A percentile compares a stretch with the other conserved stretches of the same genome.
phyloP scores from a whole-genome alignment of 2,797 vertebrate genomes.

The Thalassophryne amazonica region DNA sequence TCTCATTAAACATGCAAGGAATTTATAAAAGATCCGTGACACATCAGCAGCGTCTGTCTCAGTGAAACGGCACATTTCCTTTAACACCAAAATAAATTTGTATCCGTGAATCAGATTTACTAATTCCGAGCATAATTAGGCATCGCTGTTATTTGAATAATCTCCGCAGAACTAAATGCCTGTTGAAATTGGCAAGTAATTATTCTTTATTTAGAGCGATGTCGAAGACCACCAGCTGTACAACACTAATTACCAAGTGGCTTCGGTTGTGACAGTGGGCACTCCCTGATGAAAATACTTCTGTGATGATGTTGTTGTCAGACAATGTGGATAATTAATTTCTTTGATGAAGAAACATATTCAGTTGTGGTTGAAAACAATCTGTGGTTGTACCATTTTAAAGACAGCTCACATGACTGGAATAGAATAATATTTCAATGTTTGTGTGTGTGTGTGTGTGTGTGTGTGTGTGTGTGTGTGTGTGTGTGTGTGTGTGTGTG shows the following conservation, averaged over 20 bases:
- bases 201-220: slow-evolving; percentile 37
- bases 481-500: not conserved
- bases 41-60: slow-evolving; percentile 27
- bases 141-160: slow-evolving; percentile 40
- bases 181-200: slow-evolving; percentile 42
- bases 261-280: slow-evolving; percentile 35
- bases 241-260: slow-evolving; percentile 49
- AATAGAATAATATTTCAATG: not conserved
- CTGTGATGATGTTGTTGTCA: slow-evolving; percentile 30
- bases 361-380: slow-evolving; percentile 22
- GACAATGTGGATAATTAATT: slow-evolving; percentile 43
- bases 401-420: slow-evolving; percentile 1
- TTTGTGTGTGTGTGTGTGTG: not conserved
- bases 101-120: slow-evolving; percentile 26
- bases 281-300: slow-evolving; percentile 29
- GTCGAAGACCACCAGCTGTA: slow-evolving; percentile 34
- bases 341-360: slow-evolving; percentile 40
- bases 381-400: slow-evolving; percentile 17
- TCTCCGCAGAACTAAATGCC: slow-evolving; percentile 30
- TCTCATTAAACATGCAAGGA: slow-evolving; percentile 27
- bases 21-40: slow-evolving; percentile 12
- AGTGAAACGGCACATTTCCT: slow-evolving; percentile 35
- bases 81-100: slow-evolving; percentile 12
- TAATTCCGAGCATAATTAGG: slow-evolving; percentile 46
- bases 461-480: slow-evolving; percentile 22